phyloP scores from a whole-genome alignment of 2,797 vertebrate species.

The Valencia hispanica region DNA sequence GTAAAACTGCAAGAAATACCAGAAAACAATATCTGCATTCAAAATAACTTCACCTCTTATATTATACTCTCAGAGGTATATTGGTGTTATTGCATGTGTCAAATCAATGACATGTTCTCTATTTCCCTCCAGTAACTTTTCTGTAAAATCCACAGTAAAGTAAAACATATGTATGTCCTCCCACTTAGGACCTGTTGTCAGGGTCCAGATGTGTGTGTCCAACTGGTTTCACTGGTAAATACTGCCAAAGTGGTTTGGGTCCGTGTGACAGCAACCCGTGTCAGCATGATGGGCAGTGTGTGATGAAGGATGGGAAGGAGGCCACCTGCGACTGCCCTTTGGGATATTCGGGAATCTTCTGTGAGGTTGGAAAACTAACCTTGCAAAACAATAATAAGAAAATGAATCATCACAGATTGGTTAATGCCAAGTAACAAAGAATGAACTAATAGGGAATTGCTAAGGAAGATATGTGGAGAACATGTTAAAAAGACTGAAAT shows the following conservation, averaged over 20 bases:
- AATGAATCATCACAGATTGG: background rate
- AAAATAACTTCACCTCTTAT: background rate
- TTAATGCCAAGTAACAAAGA: background rate
- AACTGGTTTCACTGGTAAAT: conserved; percentile 76
- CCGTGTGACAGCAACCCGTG: conserved; percentile 79
- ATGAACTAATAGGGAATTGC: background rate
- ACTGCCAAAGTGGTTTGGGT: conserved; percentile 70
- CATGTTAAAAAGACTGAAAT: background rate
- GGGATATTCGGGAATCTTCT: conserved; percentile 78
- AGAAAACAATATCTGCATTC: background rate
- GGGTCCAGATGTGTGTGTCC: conserved; percentile 75
- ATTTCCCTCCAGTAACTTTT: background rate
- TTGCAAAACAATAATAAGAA: background rate
- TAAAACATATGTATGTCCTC: conserved; percentile 1
- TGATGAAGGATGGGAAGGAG: conserved; percentile 56
- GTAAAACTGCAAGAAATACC: background rate
- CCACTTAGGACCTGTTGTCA: conserved; percentile 67
- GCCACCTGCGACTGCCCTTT: conserved; percentile 73
- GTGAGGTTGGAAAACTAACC: conserved; percentile 75
- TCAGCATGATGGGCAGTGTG: conserved; percentile 80
- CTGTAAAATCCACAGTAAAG: background rate
- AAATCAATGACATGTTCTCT: background rate
- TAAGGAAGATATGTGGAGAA: background rate
- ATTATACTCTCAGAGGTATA: conserved; percentile 3
- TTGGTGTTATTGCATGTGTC: conserved; percentile 1